phyloP scores from a whole-genome alignment of 2,888 invertebrate genomes.

The Diogma glabrata region DNA sequence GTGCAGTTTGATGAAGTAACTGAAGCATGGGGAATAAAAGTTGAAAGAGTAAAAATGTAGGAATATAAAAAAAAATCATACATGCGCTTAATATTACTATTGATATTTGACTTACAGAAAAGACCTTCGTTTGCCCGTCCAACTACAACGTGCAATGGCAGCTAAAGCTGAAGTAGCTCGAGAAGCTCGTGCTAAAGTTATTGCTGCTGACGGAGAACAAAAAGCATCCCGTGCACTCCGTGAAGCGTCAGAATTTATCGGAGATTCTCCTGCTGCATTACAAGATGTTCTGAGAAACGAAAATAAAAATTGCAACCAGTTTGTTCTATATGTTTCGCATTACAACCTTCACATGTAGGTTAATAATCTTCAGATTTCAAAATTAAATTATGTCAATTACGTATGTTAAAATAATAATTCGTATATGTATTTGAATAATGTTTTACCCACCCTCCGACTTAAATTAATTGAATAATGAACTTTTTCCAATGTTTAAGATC shows the following conservation, averaged over 20 bases:
- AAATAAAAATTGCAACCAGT: too few species aligned
- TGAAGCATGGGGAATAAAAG: constrained; percentile 90
- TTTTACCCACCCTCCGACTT: too few species aligned
- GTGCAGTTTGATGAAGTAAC: constrained; percentile 78
- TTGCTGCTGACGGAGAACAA: constrained; percentile 94
- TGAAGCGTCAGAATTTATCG: constrained; percentile 92
- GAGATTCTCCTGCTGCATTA: constrained; percentile 85
- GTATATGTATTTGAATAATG: too few species aligned
- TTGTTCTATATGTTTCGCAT: too few species aligned
- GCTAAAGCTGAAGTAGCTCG: constrained; percentile 90
- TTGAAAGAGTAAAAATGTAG: constrained; percentile 94
- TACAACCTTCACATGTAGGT: too few species aligned
- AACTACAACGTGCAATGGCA: constrained; percentile 90
- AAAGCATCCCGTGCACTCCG: constrained; percentile 87
- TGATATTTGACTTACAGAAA: constrained; percentile 47
- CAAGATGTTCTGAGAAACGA: too few species aligned
- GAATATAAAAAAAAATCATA: not conserved
- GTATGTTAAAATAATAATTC: too few species aligned
- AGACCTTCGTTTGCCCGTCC: constrained; percentile 84
- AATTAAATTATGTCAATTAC: too few species aligned
- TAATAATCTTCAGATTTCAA: too few species aligned
- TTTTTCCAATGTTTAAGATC: too few species aligned
- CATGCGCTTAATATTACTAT: not conserved
- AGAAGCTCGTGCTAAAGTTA: constrained; percentile 88
- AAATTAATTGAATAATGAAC: too few species aligned